Percentiles rank a stretch among this genome's conserved stretches.
Conservation (phyloP, 2,113 vertebrate species). For the Rhinogobius similis region DNA sequence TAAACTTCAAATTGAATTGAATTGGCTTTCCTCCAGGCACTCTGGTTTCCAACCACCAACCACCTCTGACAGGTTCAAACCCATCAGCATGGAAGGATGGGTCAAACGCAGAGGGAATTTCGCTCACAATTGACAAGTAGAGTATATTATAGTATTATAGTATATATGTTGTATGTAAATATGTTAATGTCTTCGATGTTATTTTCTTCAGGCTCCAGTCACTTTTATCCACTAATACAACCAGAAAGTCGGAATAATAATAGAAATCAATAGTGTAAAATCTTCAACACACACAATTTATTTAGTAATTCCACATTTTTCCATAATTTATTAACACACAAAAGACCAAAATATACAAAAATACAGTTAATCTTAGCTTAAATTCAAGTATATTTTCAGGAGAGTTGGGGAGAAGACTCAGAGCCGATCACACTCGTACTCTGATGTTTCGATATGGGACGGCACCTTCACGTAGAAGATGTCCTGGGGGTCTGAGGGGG, state of each 20-base stretch:
- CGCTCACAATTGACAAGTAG: too few species aligned
- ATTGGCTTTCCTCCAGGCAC: too few species aligned
- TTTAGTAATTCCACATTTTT: conserved; percentile 33
- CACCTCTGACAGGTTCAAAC: too few species aligned
- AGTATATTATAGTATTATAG: too few species aligned
- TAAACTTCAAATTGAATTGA: too few species aligned
- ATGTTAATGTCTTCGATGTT: too few species aligned
- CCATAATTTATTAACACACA: conserved; percentile 31
- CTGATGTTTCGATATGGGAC: conserved; percentile 65
- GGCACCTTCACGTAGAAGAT: conserved; percentile 56
- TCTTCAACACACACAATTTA: conserved; percentile 49
- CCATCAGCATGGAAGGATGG: too few species aligned
- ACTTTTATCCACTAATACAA: too few species aligned
- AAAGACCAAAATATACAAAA: conserved; percentile 58
- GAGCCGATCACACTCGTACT: conserved; percentile 68
- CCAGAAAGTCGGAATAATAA: neutral
- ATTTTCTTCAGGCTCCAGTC: too few species aligned
- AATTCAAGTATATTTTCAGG: conserved; percentile 42
- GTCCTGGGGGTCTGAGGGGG: conserved; percentile 67
- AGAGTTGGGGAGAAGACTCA: conserved; percentile 37
- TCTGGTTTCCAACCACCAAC: too few species aligned
- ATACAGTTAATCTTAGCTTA: conserved; percentile 31
- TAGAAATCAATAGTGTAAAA: neutral
- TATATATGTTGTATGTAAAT: too few species aligned
- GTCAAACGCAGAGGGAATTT: too few species aligned